Evolutionary conservation across 2,797 vertebrate genomes (phyloP).

Genomic region (Sebastes baramenuke): DNA sequence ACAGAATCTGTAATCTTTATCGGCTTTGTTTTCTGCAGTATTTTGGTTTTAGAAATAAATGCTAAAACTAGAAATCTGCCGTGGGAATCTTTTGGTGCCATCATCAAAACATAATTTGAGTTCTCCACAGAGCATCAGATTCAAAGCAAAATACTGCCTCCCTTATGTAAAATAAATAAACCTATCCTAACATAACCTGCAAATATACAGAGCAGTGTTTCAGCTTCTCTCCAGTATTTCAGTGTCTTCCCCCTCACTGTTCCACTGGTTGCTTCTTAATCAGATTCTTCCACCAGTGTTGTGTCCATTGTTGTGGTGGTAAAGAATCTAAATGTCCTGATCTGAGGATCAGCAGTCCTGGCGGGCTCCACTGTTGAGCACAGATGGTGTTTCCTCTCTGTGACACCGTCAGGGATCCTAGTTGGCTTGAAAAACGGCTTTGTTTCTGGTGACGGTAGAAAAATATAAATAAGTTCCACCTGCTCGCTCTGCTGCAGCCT

Average conservation of each 20-base stretch:
- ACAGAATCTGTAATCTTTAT: not conserved
- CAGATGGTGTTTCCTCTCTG: slow-evolving; percentile 48
- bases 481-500: slow-evolving; percentile 3
- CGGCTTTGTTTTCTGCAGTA: not conserved
- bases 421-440: slow-evolving; percentile 11
- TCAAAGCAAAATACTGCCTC: not conserved
- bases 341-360: not conserved
- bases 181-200: no score
- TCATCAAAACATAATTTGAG: not conserved
- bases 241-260: not conserved
- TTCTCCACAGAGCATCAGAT: not conserved
- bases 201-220: no score
- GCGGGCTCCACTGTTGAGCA: slow-evolving; percentile 20
- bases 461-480: slow-evolving; percentile 3
- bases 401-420: slow-evolving; percentile 31
- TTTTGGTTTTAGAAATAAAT: not conserved
- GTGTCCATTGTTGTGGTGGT: not conserved
- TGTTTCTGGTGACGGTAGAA: not conserved
- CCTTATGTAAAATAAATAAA: no score
- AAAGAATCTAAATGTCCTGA: not conserved
- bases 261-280: not conserved
- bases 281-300: not conserved
- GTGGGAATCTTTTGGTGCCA: not conserved
- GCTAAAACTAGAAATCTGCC: no score
- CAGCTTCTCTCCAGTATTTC: no score